Conservation (phyloP, 2,888 invertebrate species). For the Trichacis sp. region DNA sequence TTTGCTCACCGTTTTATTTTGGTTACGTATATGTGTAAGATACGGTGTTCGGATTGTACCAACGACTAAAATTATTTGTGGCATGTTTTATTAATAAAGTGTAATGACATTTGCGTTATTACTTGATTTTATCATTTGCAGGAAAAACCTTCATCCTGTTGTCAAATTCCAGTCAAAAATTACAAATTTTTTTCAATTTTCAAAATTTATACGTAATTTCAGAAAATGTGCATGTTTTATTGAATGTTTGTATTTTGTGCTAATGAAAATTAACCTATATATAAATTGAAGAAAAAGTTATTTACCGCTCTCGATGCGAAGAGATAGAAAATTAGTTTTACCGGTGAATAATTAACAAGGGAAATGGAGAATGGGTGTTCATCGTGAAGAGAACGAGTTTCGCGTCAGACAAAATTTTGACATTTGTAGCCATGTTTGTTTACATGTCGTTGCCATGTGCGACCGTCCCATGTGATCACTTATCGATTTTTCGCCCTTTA, state of each 20-base stretch:
- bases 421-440: slow-evolving; percentile 62
- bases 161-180: not conserved
- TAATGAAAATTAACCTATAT: no score
- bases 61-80: slow-evolving; percentile 47
- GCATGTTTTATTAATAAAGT: slow-evolving; percentile 51
- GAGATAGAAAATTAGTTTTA: no score
- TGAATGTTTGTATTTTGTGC: no score
- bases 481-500: no score
- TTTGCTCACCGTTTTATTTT: slow-evolving; percentile 34
- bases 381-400: no score
- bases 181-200: no score
- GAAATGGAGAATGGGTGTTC: no score
- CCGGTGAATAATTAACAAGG: no score
- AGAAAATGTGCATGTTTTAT: no score
- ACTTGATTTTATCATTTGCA: slow-evolving; percentile 13
- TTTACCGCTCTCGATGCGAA: not conserved
- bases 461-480: slow-evolving; percentile 37
- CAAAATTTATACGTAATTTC: no score
- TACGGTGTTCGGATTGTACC: slow-evolving; percentile 51
- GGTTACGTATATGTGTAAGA: slow-evolving; percentile 46
- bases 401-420: slow-evolving; percentile 53
- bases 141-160: slow-evolving; percentile 5
- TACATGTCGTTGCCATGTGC: slow-evolving; percentile 53
- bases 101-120: slow-evolving; percentile 41
- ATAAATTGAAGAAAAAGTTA: no score